Conservation (phyloP, 2,797 vertebrate genomes). For the Anniella stebbinsi region DNA sequence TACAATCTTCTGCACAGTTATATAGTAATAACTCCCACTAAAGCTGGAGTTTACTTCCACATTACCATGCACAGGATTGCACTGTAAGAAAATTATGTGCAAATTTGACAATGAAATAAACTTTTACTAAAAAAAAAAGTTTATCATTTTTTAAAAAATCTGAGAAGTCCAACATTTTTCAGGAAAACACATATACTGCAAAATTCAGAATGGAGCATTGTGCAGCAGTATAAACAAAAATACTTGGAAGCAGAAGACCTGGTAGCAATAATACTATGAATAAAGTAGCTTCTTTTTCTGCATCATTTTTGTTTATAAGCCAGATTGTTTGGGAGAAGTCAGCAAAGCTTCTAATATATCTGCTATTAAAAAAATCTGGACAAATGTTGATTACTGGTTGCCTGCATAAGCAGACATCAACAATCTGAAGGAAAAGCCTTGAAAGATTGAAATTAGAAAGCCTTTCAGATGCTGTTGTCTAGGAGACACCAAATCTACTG, state of each 20-base stretch:
- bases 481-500: conserved; percentile 76
- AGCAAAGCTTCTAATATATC: not conserved
- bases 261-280: not conserved
- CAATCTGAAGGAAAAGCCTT: conserved; percentile 56
- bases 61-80: not conserved
- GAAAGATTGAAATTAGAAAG: conserved; percentile 70
- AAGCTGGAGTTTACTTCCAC: not conserved
- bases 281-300: conserved; percentile 26
- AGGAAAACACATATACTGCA: not conserved
- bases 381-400: conserved; percentile 24
- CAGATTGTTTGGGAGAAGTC: conserved; percentile 4
- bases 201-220: not conserved
- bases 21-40: not conserved
- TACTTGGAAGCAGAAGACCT: conserved; percentile 17
- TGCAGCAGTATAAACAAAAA: not conserved
- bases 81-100: not conserved
- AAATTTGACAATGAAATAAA: not conserved
- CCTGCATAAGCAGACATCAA: conserved; percentile 31
- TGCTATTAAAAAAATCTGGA: not conserved
- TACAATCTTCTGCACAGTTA: not conserved
- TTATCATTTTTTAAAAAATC: not conserved
- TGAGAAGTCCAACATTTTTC: not conserved
- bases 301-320: conserved; percentile 26
- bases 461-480: conserved; percentile 73
- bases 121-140: not conserved